These are phyloP conservation scores for Ispidina picta DNA, from an alignment of 2,797 vertebrate species.

Conservation along the genomic window DNA sequence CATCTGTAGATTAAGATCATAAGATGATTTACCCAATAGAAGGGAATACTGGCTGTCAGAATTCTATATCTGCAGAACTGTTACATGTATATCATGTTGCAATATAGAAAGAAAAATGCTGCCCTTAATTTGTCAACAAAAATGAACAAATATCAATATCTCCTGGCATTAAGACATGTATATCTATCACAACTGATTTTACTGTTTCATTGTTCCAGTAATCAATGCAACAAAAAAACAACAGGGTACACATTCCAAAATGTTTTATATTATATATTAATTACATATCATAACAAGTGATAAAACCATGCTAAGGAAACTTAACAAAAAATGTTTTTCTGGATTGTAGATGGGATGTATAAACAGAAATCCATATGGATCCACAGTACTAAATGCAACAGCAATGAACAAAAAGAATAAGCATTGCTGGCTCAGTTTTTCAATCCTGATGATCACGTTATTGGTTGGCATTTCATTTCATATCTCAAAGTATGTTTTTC, in stretches of 20 bases:
- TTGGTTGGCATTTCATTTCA: not conserved
- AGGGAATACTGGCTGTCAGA: not conserved
- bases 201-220: constrained; percentile 20
- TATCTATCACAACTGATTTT: constrained; percentile 25
- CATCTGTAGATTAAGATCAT: not conserved
- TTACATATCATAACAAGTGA: not conserved
- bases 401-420: not conserved
- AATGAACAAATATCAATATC: not conserved
- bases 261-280: not conserved
- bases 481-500: not conserved
- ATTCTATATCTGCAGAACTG: not conserved
- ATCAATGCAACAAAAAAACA: not conserved
- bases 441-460: not conserved
- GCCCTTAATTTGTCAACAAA: not conserved
- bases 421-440: not conserved
- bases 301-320: not conserved
- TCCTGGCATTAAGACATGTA: not conserved
- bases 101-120: not conserved
- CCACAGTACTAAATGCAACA: not conserved
- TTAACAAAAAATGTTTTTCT: not conserved
- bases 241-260: not conserved
- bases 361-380: not conserved
- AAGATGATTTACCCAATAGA: not conserved
- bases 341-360: not conserved
- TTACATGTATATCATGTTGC: not conserved